Evolutionary conservation across 2,797 vertebrate species (phyloP).

Genomic region (Coreius guichenoti): DNA sequence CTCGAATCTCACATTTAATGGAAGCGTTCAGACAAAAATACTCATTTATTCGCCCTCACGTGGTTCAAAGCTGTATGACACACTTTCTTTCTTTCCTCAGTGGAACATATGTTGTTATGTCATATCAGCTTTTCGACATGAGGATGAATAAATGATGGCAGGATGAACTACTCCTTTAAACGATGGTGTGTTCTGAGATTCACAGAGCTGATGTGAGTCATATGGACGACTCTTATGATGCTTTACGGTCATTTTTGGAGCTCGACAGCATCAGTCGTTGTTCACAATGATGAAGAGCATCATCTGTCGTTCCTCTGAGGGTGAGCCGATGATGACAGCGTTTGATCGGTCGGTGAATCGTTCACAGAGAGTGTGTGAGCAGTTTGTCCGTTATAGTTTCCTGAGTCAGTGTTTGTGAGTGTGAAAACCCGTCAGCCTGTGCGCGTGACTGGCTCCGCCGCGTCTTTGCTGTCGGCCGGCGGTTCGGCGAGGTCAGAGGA

Average conservation of each 20-base stretch:
- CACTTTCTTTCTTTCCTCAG: not conserved
- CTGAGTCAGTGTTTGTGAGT: constrained; percentile 35
- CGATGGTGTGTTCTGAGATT: not conserved
- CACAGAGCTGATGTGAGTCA: not conserved
- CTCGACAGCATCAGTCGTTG: not conserved
- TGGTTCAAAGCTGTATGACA: too few relatives aligned
- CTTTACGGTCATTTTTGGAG: not conserved
- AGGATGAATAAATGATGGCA: not conserved
- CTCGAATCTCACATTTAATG: too few relatives aligned
- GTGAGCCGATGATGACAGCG: too few relatives aligned
- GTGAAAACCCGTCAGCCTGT: constrained; percentile 63
- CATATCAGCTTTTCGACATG: not conserved
- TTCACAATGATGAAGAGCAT: not conserved
- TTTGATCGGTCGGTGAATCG: not conserved
- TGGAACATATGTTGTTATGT: not conserved
- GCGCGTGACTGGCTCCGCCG: constrained; percentile 67
- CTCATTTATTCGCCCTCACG: not conserved
- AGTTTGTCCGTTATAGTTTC: constrained; percentile 3
- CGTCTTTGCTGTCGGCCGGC: constrained; percentile 73
- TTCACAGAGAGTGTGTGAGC: not conserved
- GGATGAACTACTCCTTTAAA: not conserved
- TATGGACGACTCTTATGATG: not conserved
- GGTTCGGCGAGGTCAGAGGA: constrained; percentile 78
- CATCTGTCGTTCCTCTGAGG: not conserved
- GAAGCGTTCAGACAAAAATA: too few relatives aligned